These are phyloP conservation scores for Drosophila hydei DNA, from an alignment of 1,140 invertebrate species.

Conservation along the genomic window DNA sequence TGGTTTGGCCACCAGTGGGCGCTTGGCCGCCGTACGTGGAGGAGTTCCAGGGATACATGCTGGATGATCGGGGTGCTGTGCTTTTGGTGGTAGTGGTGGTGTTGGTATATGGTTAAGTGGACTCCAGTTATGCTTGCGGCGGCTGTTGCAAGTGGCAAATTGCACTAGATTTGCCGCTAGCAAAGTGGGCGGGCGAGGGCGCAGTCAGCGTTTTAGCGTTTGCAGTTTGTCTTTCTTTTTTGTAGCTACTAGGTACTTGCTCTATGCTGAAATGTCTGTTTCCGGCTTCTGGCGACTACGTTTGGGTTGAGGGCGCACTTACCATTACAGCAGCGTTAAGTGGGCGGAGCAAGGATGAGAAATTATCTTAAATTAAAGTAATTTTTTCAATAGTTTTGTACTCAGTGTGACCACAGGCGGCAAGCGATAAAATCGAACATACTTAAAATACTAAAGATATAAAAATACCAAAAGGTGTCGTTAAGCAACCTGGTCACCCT, in stretches of 20 bases:
- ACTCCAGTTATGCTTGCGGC: conserved; percentile 19
- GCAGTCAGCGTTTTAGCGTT: conserved; percentile 62
- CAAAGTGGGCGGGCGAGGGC: conserved; percentile 54
- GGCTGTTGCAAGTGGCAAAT: conserved; percentile 25
- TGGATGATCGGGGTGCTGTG: conserved; percentile 17
- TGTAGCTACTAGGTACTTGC: conserved; percentile 19
- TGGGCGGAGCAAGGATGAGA: conserved; percentile 47
- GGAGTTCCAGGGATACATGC: conserved; percentile 76
- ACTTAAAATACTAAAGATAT: conserved; percentile 1
- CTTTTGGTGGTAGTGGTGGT: conserved; percentile 15
- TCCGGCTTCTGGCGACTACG: conserved; percentile 50
- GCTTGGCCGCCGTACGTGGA: conserved; percentile 67
- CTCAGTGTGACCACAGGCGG: conserved; percentile 25
- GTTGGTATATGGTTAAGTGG: conserved; percentile 37
- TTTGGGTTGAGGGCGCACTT: conserved; percentile 41
- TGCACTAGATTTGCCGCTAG: conserved; percentile 40
- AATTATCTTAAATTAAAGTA: conserved; percentile 44
- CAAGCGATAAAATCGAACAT: neutral
- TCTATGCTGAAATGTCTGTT: conserved; percentile 24
- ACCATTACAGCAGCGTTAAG: conserved; percentile 62
- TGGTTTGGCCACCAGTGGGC: conserved; percentile 41
- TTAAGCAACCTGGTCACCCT: conserved; percentile 7
- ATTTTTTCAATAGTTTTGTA: conserved; percentile 53
- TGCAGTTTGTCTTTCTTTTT: conserved; percentile 29
- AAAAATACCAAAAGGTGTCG: neutral